Conservation (phyloP, 2,113 vertebrate genomes). For the Raja brachyura region DNA sequence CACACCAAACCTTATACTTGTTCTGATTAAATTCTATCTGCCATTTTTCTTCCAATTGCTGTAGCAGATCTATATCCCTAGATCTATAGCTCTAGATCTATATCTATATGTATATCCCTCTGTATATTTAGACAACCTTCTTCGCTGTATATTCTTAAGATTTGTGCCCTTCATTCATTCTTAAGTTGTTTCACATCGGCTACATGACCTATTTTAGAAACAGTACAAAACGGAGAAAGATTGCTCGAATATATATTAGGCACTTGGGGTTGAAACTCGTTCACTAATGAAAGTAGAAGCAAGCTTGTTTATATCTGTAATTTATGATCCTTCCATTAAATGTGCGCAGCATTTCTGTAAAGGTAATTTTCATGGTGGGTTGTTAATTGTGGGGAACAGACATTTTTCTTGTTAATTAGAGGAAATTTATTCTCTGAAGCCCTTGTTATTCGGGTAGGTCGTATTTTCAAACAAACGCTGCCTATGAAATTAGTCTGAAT, state of each 20-base stretch:
- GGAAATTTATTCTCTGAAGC: background rate
- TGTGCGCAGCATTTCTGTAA: background rate
- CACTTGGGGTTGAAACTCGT: background rate
- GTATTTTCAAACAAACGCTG: conserved; percentile 20
- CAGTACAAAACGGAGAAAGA: background rate
- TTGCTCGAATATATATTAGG: background rate
- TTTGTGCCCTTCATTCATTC: background rate
- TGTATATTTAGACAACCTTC: too few species aligned
- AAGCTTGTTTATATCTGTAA: conserved; percentile 15
- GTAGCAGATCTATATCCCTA: too few species aligned
- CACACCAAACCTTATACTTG: too few species aligned
- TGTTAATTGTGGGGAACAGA: conserved; percentile 16
- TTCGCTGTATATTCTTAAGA: background rate
- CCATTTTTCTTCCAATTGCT: too few species aligned
- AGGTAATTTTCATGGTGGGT: conserved; percentile 5
- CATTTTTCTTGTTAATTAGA: conserved; percentile 30
- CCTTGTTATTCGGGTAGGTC: conserved; percentile 1
- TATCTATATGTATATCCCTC: too few species aligned
- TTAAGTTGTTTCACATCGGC: background rate
- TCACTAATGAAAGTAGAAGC: conserved; percentile 7
- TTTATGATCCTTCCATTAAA: conserved; percentile 12
- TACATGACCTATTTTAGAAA: background rate
- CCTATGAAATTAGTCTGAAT: background rate
- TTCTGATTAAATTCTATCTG: too few species aligned
- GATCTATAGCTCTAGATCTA: too few species aligned